A percentile compares a stretch with the other conserved stretches of the same genome.
Evolutionary conservation across 2,797 vertebrate genomes (phyloP).

Genomic region (Lithobates pipiens): DNA sequence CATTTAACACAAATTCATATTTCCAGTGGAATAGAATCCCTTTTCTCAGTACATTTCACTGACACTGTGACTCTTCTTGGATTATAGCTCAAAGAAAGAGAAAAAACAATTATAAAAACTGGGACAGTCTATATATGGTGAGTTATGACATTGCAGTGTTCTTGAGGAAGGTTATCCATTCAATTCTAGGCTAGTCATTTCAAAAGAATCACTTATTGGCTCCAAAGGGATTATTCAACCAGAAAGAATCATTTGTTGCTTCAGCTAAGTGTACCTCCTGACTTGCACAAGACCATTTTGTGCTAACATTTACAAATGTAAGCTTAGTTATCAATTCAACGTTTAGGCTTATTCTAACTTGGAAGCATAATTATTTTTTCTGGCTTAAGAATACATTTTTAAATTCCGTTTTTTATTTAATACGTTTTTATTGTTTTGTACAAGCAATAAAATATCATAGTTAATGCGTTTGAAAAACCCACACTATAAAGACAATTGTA

Average conservation of each 20-base stretch:
- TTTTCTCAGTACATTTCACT: not conserved
- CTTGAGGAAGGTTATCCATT: constrained; percentile 11
- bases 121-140: not conserved
- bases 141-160: constrained; percentile 3
- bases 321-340: not conserved
- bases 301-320: constrained; percentile 1
- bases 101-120: constrained; percentile 7
- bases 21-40: not conserved
- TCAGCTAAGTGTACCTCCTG: not conserved
- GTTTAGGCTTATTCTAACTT: not conserved
- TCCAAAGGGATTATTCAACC: not conserved
- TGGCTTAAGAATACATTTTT: not conserved
- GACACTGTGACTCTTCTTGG: not conserved
- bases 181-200: constrained; percentile 2
- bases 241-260: not conserved
- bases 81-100: not conserved
- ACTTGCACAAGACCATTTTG: constrained; percentile 11
- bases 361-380: not conserved
- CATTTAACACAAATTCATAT: not conserved
- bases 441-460: too few species aligned
- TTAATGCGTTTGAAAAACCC: too few species aligned
- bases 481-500: too few species aligned
- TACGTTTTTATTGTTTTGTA: too few species aligned
- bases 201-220: constrained; percentile 19
- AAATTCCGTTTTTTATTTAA: not conserved